Evolutionary conservation across 2,888 invertebrate species (phyloP), one percentile per base, ranked within the genome.

Genomic region (Tachina fera): DNA sequence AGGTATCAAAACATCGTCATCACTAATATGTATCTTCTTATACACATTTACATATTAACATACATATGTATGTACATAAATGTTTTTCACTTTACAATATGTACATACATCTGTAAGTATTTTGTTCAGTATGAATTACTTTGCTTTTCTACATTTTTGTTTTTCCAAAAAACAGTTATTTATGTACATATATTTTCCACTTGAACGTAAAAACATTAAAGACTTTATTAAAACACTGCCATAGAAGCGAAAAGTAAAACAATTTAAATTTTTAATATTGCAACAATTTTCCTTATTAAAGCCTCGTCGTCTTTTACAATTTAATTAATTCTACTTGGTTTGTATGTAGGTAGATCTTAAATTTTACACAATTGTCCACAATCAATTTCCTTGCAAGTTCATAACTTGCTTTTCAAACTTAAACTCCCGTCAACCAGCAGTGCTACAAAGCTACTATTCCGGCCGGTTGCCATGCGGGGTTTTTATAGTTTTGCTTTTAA

Each of bases 381-480:
- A 75, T 61, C 22, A 56, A 63, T 31, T 6, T 61, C 58, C 19
- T 70, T 53, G 68, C 75, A 74, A 51, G 51, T 81, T 3, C 31
- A 31, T 31, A 47, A 19, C 58, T 63, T 60, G 51, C 43, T 65
- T 51, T 19, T 61, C 60, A 43, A 16, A 68, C 45, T 71, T 60
- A 45, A 58, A 71, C 83, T 58, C 67, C 61, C 89, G 88, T 89
- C 88, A 88, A 87, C 87, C 89, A 90, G 90, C 91, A 91, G 90
- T 91, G 91, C 91, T 92, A 89, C 90, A 91, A 91, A 91, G 91
- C 92, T 91, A 92, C 92, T 92, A 90, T 91, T 90, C 89, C 92
- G 92, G 92, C 93, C 91, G 92, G 92, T 91, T 88, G 88, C 89
- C 88, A 88, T 88, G 77, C 88, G 85, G 63, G 72, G 89, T 87